Base-by-base conservation (phyloP, 2,888 invertebrate species). In the Furcula furcula region DNA sequence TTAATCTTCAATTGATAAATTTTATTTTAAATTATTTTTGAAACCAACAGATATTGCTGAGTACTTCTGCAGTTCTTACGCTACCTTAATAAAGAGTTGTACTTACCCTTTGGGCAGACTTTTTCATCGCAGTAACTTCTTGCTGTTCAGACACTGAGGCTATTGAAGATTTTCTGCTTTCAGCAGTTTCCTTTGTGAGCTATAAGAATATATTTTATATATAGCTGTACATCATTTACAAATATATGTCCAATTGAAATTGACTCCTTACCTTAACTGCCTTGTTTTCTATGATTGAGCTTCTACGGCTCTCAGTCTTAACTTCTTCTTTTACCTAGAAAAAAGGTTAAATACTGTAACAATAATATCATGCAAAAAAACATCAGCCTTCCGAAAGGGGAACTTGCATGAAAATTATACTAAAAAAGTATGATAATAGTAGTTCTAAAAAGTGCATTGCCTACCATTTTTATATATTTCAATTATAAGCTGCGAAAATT, bases 151-250 rank as follows among this genome's bases (percentile, higher is more conserved):
- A 74, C 13, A 80, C 65, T 33, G 79, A 61, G 2, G 87, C 69
- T 43, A 89, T 56, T 0, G 89, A 89, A 3, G 89, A 87, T 34
- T 89, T 88, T 63, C 89, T 83, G 57, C 85, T 87, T 49, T 89
- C 89, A 14, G 88, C 72, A 44, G 85, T 73, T 63, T 89, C 88
- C 35, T 87, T 85, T 37, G 87, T 87, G 20, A 87, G 52, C 87
- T 87, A 48, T 20, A 38, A 29, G 30, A 26, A 11, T 12, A 7
- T 25, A 13, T 31, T 14, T 16, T 19, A n/a, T 15, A n/a, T n/a
- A n/a, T n/a, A n/a, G n/a, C n/a, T n/a, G n/a, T n/a, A 19, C 19
- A 7, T 19, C 19, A 19, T 19, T 19, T n/a, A n/a, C n/a, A 6
- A 7, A 1, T 19, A 19, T 18, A 18, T 18, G 18, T 18, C 6